Evolutionary conservation across 2,797 vertebrate genomes (phyloP).

Genomic region (Bryconaethiops microstoma): DNA sequence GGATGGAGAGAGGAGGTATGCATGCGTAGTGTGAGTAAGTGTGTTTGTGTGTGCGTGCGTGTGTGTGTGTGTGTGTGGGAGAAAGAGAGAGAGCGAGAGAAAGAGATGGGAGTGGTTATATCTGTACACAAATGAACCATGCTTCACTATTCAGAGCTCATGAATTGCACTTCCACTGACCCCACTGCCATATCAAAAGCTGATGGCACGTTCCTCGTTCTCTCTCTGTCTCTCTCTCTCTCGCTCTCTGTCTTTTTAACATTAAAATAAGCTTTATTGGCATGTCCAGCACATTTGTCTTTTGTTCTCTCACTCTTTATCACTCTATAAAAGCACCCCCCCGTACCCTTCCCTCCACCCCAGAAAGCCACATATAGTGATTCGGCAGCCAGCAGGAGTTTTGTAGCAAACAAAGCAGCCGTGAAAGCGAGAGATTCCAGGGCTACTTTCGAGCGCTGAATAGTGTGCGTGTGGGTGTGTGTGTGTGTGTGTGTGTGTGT

Average conservation of each 20-base stretch:
- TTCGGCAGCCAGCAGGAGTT: conserved; percentile 52
- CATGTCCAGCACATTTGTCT: conserved; percentile 63
- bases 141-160: conserved; percentile 69
- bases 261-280: conserved; percentile 34
- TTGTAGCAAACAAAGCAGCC: conserved; percentile 45
- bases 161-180: conserved; percentile 80
- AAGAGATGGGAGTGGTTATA: conserved; percentile 39
- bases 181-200: conserved; percentile 69
- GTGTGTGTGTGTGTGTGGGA: conserved; percentile 41
- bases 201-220: conserved; percentile 66
- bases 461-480: neutral
- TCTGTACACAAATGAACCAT: conserved; percentile 62
- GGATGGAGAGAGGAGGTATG: conserved; percentile 69
- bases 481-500: too few relatives aligned
- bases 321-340: conserved; percentile 11
- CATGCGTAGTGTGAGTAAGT: conserved; percentile 9
- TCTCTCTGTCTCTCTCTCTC: conserved; percentile 5
- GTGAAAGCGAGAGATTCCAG: conserved; percentile 13
- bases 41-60: conserved; percentile 11
- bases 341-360: too few relatives aligned
- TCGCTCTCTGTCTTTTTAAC: neutral
- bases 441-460: conserved; percentile 34
- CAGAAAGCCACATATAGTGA: conserved; percentile 13
- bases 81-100: conserved; percentile 53
- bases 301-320: conserved; percentile 38